Evolutionary conservation across 2,113 vertebrate genomes (phyloP), one percentile per base, ranked within the genome.

Genomic region (Calidris pugnax): DNA sequence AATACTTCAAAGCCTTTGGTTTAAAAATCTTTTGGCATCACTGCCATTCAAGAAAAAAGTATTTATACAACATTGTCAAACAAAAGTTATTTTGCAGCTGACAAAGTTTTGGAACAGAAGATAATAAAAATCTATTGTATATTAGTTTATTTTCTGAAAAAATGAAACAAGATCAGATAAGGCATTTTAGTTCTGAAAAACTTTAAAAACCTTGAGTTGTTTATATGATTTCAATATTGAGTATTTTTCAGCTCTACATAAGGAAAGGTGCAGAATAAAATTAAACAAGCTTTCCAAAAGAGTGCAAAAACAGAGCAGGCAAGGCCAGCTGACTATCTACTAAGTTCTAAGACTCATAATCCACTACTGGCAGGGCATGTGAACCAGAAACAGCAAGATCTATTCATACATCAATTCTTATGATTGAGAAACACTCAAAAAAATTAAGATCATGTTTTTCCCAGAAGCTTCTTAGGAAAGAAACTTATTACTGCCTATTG

Each of bases 71-170:
- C 82, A 43, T 1, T 93, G 93, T 91, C 85, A 96, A 92, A 93
- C 89, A 87, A 80, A 82, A 87, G 43, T 87, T 85, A 62, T 94
- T 93, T 85, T 94, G 77, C 89, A 91, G 85, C 53, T 87, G 85
- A 82, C 41, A 79, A 13, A 15, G 39, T 89, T 91, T 73, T 85
- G 32, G 62, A 93, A 76, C 67, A 82, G 62, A 78, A 71, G 48
- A 95, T 53, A 87, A 85, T 56, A 66, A 92, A 95, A 94, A 72
- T 41, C 66, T 87, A 64, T 41, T 68, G 32, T 43, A 91, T 95
- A 30, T 66, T 85, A 93, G 77, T 89, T 96, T 95, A 89, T 89
- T 95, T 91, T 92, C 80, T 85, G 68, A 92, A 92, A 87, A 92
- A 79, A n/a, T 51, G 62, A 91, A 95, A 93, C 4, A 5, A 73